phyloP scores from a whole-genome alignment of 2,888 invertebrate genomes.

The Julus scandinavius region DNA sequence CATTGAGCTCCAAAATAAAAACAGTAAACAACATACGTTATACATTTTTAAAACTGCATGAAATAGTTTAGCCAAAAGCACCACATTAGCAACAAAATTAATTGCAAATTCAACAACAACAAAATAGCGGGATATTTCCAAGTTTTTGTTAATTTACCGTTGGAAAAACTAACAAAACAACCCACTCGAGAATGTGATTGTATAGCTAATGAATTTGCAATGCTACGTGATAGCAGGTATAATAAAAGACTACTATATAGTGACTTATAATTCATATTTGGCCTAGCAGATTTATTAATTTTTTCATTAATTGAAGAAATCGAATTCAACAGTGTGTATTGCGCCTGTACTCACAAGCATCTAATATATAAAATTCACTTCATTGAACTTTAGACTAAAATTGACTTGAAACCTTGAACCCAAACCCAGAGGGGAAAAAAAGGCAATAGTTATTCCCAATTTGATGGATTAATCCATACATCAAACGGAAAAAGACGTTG shows the following conservation, averaged over 20 bases:
- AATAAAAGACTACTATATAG: no score
- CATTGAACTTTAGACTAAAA: neutral
- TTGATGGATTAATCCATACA: neutral
- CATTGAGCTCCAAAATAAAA: neutral
- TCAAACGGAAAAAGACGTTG: neutral
- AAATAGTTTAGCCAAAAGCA: no score
- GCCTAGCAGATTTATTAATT: no score
- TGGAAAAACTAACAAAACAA: no score
- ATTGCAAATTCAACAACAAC: neutral
- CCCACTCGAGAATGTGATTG: no score
- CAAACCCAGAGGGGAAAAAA: neutral
- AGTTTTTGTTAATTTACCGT: no score
- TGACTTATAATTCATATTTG: no score
- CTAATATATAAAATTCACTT: neutral
- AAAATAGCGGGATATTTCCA: neutral
- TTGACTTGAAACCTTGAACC: slow-evolving; percentile 4
- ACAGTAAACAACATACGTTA: neutral
- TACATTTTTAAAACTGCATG: no score
- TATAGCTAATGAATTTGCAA: no score
- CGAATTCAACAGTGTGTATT: no score
- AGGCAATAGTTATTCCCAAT: neutral
- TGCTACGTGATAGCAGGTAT: no score
- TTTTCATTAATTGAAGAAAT: no score
- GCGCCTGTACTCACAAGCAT: neutral
- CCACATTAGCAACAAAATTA: neutral